Evolutionary conservation across 1,140 invertebrate species (phyloP).

Genomic region (Drosophila kohkoa): DNA sequence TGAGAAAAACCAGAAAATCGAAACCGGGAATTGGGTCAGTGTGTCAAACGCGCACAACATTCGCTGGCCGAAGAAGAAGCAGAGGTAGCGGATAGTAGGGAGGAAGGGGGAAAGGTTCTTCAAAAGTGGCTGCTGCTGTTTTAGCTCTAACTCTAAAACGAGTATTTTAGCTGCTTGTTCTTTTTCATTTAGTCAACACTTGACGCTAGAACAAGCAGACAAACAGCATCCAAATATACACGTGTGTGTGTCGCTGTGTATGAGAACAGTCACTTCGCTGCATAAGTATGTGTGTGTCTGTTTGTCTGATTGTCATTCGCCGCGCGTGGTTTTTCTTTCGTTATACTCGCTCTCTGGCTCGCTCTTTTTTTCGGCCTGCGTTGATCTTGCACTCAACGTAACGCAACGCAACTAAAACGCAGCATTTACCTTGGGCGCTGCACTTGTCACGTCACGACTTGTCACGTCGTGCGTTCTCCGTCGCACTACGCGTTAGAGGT

Average conservation of each 20-base stretch:
- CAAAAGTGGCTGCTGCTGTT: neutral
- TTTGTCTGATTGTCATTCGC: slow-evolving; percentile 63
- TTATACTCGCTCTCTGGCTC: slow-evolving; percentile 1
- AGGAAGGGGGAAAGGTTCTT: slow-evolving; percentile 40
- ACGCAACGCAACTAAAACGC: slow-evolving; percentile 15
- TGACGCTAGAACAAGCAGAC: slow-evolving; percentile 32
- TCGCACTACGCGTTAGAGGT: slow-evolving; percentile 7
- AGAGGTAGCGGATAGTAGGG: neutral
- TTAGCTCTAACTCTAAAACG: slow-evolving; percentile 58
- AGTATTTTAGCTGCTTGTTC: slow-evolving; percentile 67
- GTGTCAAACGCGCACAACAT: slow-evolving; percentile 63
- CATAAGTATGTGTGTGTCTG: slow-evolving; percentile 4
- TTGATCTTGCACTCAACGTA: slow-evolving; percentile 74
- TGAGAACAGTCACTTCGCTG: neutral
- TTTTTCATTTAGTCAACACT: slow-evolving; percentile 65
- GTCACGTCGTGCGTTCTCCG: neutral
- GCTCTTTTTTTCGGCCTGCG: slow-evolving; percentile 55
- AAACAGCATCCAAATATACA: slow-evolving; percentile 25
- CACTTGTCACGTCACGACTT: slow-evolving; percentile 61
- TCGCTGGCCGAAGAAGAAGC: no score
- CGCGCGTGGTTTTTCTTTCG: slow-evolving; percentile 58
- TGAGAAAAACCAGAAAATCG: slow-evolving; percentile 84
- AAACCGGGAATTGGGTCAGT: slow-evolving; percentile 83
- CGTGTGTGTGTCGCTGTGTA: neutral
- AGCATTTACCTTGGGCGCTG: slow-evolving; percentile 74